Conservation (phyloP, 1,140 invertebrate species). For the Cephus cinctus region DNA sequence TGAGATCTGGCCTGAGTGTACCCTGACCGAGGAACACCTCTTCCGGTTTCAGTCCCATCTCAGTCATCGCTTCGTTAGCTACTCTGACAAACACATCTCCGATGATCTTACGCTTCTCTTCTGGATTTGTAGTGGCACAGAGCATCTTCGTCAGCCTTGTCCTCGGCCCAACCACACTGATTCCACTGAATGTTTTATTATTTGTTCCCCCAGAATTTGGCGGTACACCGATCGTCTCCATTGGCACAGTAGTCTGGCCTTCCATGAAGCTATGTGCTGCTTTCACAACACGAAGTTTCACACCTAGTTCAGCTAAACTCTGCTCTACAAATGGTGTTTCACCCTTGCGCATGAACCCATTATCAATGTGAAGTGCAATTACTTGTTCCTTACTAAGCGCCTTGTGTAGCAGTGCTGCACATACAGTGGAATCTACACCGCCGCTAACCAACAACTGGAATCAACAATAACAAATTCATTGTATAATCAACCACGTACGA, state of each 20-base stretch:
- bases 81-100: conserved; percentile 96
- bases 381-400: conserved; percentile 89
- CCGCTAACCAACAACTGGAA: conserved; percentile 87
- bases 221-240: conserved; percentile 59
- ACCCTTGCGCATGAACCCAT: conserved; percentile 97
- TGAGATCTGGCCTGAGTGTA: conserved; percentile 95
- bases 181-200: conserved; percentile 48
- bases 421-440: conserved; percentile 98
- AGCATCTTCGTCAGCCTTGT: conserved; percentile 83
- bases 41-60: conserved; percentile 81
- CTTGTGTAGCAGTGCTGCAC: conserved; percentile 90
- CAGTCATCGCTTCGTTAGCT: conserved; percentile 79
- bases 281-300: conserved; percentile 81
- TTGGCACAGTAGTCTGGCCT: conserved; percentile 77
- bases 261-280: conserved; percentile 73
- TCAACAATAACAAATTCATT: conserved; percentile 14
- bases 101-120: conserved; percentile 98
- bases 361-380: conserved; percentile 97
- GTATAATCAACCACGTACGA: too few species aligned
- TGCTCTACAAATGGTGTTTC: conserved; percentile 88
- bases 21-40: conserved; percentile 87
- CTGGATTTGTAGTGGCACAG: conserved; percentile 84
- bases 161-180: conserved; percentile 57
- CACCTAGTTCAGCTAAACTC: conserved; percentile 81
- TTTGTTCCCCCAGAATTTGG: conserved; percentile 57